Base-by-base conservation (phyloP, 1,140 invertebrate genomes). In the Magallana angulata region DNA sequence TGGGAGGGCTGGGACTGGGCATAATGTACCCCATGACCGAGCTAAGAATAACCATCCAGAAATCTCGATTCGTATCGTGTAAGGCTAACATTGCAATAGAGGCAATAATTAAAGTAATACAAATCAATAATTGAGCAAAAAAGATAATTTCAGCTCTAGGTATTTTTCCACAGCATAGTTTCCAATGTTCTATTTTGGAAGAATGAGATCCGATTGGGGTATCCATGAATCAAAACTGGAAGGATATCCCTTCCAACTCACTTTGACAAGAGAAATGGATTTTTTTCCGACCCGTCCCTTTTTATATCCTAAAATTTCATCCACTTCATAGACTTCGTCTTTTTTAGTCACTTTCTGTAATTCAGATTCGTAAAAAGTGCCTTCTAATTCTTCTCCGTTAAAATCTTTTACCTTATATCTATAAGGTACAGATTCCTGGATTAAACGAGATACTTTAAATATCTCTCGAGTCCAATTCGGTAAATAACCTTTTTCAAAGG, bases 401-500 rank as follows among this genome's bases (percentile, higher is more conserved):
- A 48, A 16, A 83, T 87, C 80, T 83, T 87, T 16, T 2, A 87
- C 7, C 12, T 76, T 16, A 9, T 80, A 83, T 5, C 16, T 5
- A 57, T 83, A 83, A 58, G 1, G 82, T 11, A n/a, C 56, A 12
- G 16, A 30, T 48, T 8, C 59, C 11, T 11, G 64, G 8, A 64
- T 56, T 18, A 6, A n/a, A 8, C 3, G 9, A 11, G 9, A 48
- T 12, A 82, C 30, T 12, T 4, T 62, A 30, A 62, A 59, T 8
- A 83, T 57, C 16, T 83, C 82, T 57, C 64, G 60, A 16, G 85
- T 86, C 88, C 85, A 89, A 30, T 86, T 82, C 2, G 85, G 85
- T 24, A 60, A 59, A 82, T 89, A 89, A 14, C 88, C 82, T 64
- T 87, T 89, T 30, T 87, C 85, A 81, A 89, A 87, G 7, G 71